Evolutionary conservation across 2,113 vertebrate species (phyloP), one percentile per base, ranked within the genome.

Genomic region (Cynoglossus semilaevis): DNA sequence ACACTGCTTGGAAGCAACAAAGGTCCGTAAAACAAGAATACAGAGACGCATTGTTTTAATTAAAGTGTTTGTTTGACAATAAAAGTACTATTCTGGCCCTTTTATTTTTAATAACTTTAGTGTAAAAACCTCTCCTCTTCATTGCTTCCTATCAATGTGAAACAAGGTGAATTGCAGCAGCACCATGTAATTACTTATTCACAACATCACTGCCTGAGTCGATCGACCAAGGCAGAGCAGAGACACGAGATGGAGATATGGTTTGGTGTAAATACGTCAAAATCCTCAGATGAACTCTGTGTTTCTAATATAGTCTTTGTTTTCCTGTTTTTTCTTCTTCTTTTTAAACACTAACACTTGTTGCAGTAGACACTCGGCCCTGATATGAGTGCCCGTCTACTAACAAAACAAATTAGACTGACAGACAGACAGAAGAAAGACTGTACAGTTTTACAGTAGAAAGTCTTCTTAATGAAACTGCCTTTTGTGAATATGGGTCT

Each of bases 331-430:
- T 53, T 41, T 38, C 36, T 11, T 11, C 9, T 38, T 65, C 42
- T 68, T 77, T 68, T 52, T 41, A 69, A 43, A 38, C 13, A 36
- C 4, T 16, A 8, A 34, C 22, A 1, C 18, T 46, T 56, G 54
- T 37, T 41, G 67, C 16, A 53, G 48, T 69, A 9, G 53, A 47
- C 18, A 29, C 19, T 18, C 8, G 38, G 37, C 45, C 36, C 41
- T n/a, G 45, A 35, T 43, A 15, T 37, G 40, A 60, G 45, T n/a
- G 57, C 66, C 58, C 15, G 35, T 66, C 62, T 40, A 38, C 74
- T 51, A 77, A 79, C 70, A 64, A 74, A 63, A 57, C 64, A 71
- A 74, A 80, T 88, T 77, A 79, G 60, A 43, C 49, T 13, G 67
- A 80, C 77, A 63, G 62, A 76, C 34, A n/a, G n/a, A 4, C 22